These are phyloP conservation scores for Corythaixoides concolor DNA, from an alignment of 2,113 vertebrate genomes.

Conservation along the genomic window DNA sequence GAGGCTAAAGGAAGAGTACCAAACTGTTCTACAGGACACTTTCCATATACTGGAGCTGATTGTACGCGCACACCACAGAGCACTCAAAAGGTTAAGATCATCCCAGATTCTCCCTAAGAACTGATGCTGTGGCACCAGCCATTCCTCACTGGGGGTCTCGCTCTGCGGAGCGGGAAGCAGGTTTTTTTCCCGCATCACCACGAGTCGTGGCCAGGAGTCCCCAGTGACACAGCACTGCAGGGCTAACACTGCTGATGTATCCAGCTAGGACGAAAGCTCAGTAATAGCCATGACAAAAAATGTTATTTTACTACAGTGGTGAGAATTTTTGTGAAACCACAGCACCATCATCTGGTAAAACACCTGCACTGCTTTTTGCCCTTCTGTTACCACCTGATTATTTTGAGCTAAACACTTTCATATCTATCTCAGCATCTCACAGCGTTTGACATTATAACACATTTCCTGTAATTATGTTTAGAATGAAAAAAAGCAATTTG, in stretches of 20 bases:
- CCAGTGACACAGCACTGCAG: background rate
- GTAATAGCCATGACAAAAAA: background rate
- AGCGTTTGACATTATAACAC: background rate
- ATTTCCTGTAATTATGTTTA: background rate
- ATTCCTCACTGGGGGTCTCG: background rate
- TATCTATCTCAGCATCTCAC: background rate
- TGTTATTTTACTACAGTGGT: background rate
- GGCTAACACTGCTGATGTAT: background rate
- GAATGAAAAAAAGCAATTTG: background rate
- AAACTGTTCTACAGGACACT: background rate
- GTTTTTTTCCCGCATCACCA: background rate
- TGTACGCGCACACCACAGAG: fast-evolving
- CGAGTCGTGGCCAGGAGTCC: background rate
- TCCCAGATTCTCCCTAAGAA: background rate
- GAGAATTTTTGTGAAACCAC: slow-evolving; percentile 40
- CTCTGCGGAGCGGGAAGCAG: background rate
- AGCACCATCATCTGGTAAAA: slow-evolving; percentile 72
- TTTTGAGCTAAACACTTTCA: background rate
- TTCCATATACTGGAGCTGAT: background rate
- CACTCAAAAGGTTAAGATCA: background rate
- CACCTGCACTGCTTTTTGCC: background rate
- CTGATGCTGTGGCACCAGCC: background rate
- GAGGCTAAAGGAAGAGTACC: background rate
- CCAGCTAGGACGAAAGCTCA: background rate
- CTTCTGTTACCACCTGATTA: background rate